Percentiles rank a stretch among this genome's conserved stretches.
Evolutionary conservation across 2,888 invertebrate species (phyloP).

Genomic region (Byasa hedistus): DNA sequence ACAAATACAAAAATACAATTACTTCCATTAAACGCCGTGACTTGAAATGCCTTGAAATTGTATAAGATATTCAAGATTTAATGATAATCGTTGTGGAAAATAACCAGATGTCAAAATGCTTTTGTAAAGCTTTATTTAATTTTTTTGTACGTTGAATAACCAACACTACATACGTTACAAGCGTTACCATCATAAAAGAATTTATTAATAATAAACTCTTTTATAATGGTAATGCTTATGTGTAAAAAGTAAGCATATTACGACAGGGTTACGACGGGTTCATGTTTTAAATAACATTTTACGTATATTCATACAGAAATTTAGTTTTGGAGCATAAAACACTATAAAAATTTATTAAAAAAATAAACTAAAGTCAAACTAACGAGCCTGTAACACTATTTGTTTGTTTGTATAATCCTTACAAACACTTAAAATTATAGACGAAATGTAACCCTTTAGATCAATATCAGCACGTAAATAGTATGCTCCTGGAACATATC

Average conservation of each 20-base stretch:
- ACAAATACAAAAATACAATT: no score
- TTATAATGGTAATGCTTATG: no score
- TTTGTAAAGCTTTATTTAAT: conserved; percentile 4
- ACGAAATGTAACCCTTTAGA: conserved; percentile 1
- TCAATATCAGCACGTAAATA: background rate
- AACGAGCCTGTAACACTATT: no score
- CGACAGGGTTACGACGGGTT: background rate
- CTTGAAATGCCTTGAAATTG: no score
- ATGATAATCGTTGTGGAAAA: background rate
- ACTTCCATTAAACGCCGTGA: no score
- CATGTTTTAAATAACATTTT: background rate
- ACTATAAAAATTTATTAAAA: no score
- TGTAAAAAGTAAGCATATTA: background rate
- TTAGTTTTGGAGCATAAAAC: no score
- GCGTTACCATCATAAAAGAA: background rate
- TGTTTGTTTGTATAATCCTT: no score
- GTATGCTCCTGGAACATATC: conserved; percentile 2
- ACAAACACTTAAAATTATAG: background rate
- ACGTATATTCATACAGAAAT: no score
- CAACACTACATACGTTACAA: background rate
- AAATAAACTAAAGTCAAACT: no score
- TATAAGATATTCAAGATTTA: background rate
- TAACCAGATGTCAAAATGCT: background rate
- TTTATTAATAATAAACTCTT: background rate
- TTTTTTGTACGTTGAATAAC: background rate